These are phyloP conservation scores for Drosophila monieri DNA, from an alignment of 2,888 invertebrate species.

Conservation along the genomic window DNA sequence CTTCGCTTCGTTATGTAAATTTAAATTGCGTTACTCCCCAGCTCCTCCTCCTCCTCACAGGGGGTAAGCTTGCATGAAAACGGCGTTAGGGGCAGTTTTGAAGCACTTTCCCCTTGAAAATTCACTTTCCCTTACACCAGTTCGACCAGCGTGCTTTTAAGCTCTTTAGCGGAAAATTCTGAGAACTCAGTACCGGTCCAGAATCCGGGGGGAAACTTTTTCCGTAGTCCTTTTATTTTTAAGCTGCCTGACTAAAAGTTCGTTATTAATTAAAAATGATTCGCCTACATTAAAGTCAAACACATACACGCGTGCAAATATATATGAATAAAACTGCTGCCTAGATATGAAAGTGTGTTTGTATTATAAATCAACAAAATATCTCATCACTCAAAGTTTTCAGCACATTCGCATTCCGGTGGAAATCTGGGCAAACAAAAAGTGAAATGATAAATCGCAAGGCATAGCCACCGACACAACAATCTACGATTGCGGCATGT, in stretches of 20 bases:
- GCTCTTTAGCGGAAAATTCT: conserved; percentile 33
- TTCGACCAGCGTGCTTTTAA: conserved; percentile 22
- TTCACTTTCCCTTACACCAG: conserved; percentile 35
- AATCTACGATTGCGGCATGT: conserved; percentile 42
- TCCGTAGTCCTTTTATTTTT: conserved; percentile 6
- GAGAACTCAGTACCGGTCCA: conserved; percentile 10
- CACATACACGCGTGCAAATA: neutral
- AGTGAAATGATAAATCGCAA: conserved; percentile 50
- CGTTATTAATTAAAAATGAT: conserved; percentile 45
- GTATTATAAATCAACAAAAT: conserved; percentile 46
- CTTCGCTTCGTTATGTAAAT: conserved; percentile 57
- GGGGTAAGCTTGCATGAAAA: conserved; percentile 3
- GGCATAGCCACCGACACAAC: conserved; percentile 16
- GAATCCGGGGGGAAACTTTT: conserved; percentile 8
- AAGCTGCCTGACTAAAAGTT: conserved; percentile 6
- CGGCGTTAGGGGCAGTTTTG: conserved; percentile 26
- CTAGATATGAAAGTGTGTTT: conserved; percentile 10
- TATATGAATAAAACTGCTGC: neutral
- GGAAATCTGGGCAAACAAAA: conserved; percentile 36
- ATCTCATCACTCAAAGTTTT: conserved; percentile 46
- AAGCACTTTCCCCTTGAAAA: conserved; percentile 40
- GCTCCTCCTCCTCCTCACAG: conserved; percentile 1
- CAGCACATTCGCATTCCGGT: conserved; percentile 27
- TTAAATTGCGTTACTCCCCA: conserved; percentile 33
- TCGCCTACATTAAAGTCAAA: conserved; percentile 30